Evolutionary conservation across 2,113 vertebrate genomes (phyloP), one percentile per base, ranked within the genome.

Genomic region (Grantiella picta): DNA sequence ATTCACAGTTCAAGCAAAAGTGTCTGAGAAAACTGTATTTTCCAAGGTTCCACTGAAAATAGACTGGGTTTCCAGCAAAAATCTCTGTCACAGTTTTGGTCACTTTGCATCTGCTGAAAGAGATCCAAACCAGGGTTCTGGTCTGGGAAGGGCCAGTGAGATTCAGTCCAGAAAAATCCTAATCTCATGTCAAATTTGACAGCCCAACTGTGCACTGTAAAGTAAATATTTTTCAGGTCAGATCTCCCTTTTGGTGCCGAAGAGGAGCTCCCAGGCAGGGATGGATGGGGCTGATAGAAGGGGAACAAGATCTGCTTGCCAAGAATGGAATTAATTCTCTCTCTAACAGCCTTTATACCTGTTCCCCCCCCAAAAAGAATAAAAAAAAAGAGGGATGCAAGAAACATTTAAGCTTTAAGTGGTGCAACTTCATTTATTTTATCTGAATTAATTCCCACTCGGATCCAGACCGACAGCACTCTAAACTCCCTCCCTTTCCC

Each of bases 391-490:
- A 15, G 7, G 7, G 38, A 27, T 28, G 25, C 3, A 11, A 42
- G 65, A 27, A 12, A 10, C 11, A 14, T 25, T 53, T 19, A 23
- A 50, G 35, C 14, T 28, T 53, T 7, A 49, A 33, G 11, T 7
- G 7, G 15, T 4, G 38, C 1, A 17, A 22, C 7, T 53, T 24
- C 57, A 21, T 3, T 45, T n/a, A 10, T 31, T 91, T 54, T 56
- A 3, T 10, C 47, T n/a, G 27, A 38, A 47, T n/a, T 21, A 13
- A 35, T 76, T 66, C 16, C 14, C 40, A 13, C 10, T 8, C 36
- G 7, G 44, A 25, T 8, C 61, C 0, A 2, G 45, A 45, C 57
- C 4, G 0, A 17, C 1, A 24, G 35, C 69, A 5, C 45, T 12
- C 35, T 72, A 68, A 47, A 50, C 66, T 23, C 49, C 27, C 17